These are phyloP conservation scores for Sebastes reedi DNA, from an alignment of 2,797 vertebrate genomes.

Conservation along the genomic window DNA sequence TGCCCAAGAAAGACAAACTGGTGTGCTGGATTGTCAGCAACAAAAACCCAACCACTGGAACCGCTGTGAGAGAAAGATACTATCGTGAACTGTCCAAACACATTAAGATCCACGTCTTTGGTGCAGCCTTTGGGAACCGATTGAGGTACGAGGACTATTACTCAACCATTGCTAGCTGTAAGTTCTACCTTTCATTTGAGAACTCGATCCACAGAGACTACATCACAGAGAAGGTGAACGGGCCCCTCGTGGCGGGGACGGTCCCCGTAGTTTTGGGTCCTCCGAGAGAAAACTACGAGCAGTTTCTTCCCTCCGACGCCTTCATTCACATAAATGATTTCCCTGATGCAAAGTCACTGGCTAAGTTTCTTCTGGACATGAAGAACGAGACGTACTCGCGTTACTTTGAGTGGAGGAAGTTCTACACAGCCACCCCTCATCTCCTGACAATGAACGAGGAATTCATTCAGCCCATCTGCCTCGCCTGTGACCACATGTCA, in stretches of 20 bases:
- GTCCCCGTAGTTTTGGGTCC: constrained; percentile 90
- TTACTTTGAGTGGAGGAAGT: constrained; percentile 89
- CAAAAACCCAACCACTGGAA: constrained; percentile 63
- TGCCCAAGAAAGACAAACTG: constrained; percentile 86
- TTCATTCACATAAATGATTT: constrained; percentile 93
- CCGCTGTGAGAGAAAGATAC: constrained; percentile 59
- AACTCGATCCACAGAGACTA: constrained; percentile 91
- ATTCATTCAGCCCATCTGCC: constrained; percentile 86
- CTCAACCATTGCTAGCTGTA: constrained; percentile 87
- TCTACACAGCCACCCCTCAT: constrained; percentile 76
- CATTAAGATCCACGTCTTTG: constrained; percentile 84
- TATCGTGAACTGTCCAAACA: constrained; percentile 87
- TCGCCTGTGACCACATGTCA: constrained; percentile 86
- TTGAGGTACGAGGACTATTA: constrained; percentile 85
- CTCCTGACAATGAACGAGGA: constrained; percentile 69
- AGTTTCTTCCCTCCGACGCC: constrained; percentile 86
- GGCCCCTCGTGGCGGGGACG: constrained; percentile 85
- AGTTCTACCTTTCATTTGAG: constrained; percentile 93
- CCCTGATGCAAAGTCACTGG: constrained; percentile 85
- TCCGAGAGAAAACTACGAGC: constrained; percentile 89
- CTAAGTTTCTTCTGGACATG: constrained; percentile 86
- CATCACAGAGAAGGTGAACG: constrained; percentile 91
- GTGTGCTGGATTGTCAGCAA: constrained; percentile 93
- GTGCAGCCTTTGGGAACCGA: constrained; percentile 80
- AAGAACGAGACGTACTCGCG: constrained; percentile 83